Evolutionary conservation across 2,113 vertebrate genomes (phyloP).

Genomic region (Indicator maculatus): DNA sequence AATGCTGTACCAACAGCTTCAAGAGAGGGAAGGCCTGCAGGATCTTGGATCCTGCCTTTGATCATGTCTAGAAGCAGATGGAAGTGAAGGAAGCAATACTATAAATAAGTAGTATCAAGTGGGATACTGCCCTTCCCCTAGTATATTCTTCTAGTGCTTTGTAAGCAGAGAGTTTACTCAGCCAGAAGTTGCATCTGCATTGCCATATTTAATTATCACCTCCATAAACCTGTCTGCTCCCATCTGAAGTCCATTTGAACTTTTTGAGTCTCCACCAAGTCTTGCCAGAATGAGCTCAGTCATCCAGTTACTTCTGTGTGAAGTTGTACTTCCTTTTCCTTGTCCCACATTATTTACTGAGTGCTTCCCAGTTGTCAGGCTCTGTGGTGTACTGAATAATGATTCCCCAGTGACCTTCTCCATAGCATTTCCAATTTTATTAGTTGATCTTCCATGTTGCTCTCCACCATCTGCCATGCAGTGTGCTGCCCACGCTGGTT

Average conservation of each 20-base stretch:
- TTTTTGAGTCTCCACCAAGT: not conserved
- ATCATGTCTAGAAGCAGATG: not conserved
- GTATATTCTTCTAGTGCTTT: not conserved
- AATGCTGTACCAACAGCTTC: not conserved
- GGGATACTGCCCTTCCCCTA: not conserved
- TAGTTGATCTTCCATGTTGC: not conserved
- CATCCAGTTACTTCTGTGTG: not conserved
- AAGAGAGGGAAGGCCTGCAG: not conserved
- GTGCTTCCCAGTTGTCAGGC: not conserved
- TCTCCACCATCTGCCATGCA: not conserved
- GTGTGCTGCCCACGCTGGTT: not conserved
- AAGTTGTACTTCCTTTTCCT: not conserved
- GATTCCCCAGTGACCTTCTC: not conserved
- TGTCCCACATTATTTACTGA: not conserved
- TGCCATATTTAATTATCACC: not conserved
- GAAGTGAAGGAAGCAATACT: not conserved
- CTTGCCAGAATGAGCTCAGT: not conserved
- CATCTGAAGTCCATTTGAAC: not conserved
- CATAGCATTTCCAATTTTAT: not conserved
- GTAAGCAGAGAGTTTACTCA: not conserved
- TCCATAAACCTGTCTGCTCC: not conserved
- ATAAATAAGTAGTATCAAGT: not conserved
- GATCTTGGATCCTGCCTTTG: not conserved
- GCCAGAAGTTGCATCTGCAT: not conserved
- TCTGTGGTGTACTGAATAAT: not conserved